Evolutionary conservation across 1,140 invertebrate species (phyloP), one percentile per base, ranked within the genome.

Genomic region (Arion vulgaris): DNA sequence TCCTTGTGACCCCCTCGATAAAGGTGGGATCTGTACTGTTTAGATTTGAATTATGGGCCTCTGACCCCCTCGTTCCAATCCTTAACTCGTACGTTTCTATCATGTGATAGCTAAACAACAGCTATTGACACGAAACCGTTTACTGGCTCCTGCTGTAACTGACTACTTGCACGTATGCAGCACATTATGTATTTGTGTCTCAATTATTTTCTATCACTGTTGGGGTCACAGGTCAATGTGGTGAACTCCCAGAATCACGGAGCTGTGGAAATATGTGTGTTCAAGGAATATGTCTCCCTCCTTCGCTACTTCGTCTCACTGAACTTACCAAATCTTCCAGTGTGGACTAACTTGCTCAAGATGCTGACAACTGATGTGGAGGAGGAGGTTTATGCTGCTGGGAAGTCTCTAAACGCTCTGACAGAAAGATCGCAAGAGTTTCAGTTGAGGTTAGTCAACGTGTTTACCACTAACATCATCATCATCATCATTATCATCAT

Each of bases 341-440:
- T 92, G 0, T 92, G 90, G 90, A 91, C 90, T 76, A 88, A 89
- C 79, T 83, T 92, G 69, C 81, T 92, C 19, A 83, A 86, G 51
- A 91, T 90, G 85, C 41, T 92, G 66, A 41, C 85, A 13, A 91
- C 91, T 0, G 90, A 91, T 69, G 78, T 86, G 39, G 91, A 92
- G 41, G 89, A 91, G 41, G 91, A 92, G 80, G 88, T 86, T 0
- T 86, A 87, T 34, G 73, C 86, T 28, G 89, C 91, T 79, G 91
- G 90, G 5, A 91, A 86, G 83, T 91, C 89, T 87, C 82, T 92
- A 36, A 71, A 84, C 34, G 88, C 86, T 28, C 80, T 92, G 71
- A 92, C 92, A 1, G 80, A 86, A 23, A 84, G 82, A n/a, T 86
- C 85, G 32, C 76, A 73, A 71, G 87, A 73, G 71, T 17, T 0